phyloP scores from a whole-genome alignment of 2,888 invertebrate genomes.

The Drosophila mimetica region DNA sequence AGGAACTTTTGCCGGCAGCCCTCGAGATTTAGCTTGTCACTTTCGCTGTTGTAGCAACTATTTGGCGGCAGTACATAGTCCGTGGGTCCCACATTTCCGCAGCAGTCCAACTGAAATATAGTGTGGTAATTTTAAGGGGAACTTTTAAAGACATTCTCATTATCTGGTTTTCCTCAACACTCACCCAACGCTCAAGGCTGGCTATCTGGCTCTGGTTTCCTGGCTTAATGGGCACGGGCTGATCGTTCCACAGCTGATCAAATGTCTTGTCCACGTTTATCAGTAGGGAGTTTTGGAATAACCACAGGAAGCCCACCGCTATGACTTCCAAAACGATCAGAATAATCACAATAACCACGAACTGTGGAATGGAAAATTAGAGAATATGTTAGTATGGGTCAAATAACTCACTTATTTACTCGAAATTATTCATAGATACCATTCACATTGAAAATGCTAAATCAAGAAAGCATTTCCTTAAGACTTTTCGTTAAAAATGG shows the following conservation, averaged over 20 bases:
- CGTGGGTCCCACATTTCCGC: constrained; percentile 73
- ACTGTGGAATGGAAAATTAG: constrained; percentile 47
- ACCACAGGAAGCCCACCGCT: constrained; percentile 74
- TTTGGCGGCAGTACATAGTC: constrained; percentile 76
- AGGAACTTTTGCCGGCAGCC: constrained; percentile 81
- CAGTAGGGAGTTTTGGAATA: constrained; percentile 74
- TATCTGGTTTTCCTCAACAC: not conserved
- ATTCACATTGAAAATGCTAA: not conserved
- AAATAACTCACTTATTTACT: too few relatives aligned
- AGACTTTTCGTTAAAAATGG: too few relatives aligned
- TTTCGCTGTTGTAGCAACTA: constrained; percentile 73
- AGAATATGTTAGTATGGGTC: too few relatives aligned
- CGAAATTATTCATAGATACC: not conserved
- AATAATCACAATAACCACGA: constrained; percentile 66
- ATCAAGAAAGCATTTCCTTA: too few relatives aligned
- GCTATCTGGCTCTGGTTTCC: constrained; percentile 78
- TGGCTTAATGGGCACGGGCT: constrained; percentile 77
- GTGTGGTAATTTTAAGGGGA: not conserved
- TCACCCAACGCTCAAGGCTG: constrained; percentile 79
- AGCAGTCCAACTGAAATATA: constrained; percentile 72
- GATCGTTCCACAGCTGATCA: constrained; percentile 77
- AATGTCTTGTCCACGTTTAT: constrained; percentile 79
- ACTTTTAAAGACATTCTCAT: not conserved
- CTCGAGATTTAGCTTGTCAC: constrained; percentile 72
- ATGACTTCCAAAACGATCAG: constrained; percentile 73